Conservation (phyloP, 2,113 vertebrate genomes). For the Callocephalon fimbriatum region DNA sequence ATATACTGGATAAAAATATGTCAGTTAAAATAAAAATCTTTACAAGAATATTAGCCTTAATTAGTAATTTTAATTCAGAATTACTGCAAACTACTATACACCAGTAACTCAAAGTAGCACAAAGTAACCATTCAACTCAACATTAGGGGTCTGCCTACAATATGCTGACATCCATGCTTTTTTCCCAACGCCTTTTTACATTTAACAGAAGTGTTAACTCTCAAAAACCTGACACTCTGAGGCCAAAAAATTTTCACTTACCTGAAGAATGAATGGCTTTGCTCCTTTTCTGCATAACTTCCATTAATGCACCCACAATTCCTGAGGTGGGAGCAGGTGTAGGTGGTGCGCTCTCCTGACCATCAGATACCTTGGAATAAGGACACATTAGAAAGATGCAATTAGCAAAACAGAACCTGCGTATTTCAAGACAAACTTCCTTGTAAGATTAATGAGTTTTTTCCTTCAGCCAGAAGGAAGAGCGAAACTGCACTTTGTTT, state of each 20-base stretch:
- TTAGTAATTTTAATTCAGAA: background rate
- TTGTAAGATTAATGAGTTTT: background rate
- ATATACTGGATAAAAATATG: background rate
- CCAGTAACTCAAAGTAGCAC: background rate
- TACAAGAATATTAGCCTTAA: background rate
- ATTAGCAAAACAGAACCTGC: background rate
- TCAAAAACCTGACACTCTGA: background rate
- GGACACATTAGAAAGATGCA: background rate
- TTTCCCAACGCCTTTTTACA: background rate
- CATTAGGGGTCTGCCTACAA: background rate
- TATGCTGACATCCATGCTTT: background rate
- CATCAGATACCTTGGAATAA: slow-evolving; percentile 86
- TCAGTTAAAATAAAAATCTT: background rate
- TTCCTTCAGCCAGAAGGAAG: background rate
- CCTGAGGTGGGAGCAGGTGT: slow-evolving; percentile 87
- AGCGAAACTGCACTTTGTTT: background rate
- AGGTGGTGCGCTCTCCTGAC: slow-evolving; percentile 85
- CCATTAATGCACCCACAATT: slow-evolving; percentile 96
- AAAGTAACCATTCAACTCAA: background rate
- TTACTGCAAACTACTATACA: background rate
- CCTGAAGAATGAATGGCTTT: slow-evolving; percentile 99
- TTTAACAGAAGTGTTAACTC: background rate
- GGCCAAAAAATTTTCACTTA: slow-evolving; percentile 43
- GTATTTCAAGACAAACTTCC: background rate
- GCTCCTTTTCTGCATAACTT: slow-evolving; percentile 99